Percentiles rank a stretch among this genome's conserved stretches.
phyloP scores from a whole-genome alignment of 1,140 invertebrate genomes.

The Ladona fulva region DNA sequence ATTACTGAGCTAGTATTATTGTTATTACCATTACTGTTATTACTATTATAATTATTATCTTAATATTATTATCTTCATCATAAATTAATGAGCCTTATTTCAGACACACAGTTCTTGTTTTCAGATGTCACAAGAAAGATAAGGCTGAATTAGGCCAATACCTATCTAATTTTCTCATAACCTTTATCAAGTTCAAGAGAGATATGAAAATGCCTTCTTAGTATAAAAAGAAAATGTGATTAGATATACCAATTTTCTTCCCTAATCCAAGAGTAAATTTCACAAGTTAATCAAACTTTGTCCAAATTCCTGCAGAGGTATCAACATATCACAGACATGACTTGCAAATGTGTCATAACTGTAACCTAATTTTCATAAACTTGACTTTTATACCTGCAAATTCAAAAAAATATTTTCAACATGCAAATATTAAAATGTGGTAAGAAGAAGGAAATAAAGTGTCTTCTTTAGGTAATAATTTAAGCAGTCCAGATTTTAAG shows the following conservation, averaged over 20 bases:
- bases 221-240: slow-evolving; percentile 8
- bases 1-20: slow-evolving; percentile 11
- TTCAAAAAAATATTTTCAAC: not conserved
- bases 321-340: slow-evolving; percentile 15
- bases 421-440: not conserved
- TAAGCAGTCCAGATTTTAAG: slow-evolving; percentile 1
- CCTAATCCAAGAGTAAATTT: not conserved
- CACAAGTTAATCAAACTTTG: not conserved
- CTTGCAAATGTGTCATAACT: slow-evolving; percentile 9
- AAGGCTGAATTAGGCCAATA: not conserved
- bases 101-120: not conserved
- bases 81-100: not conserved
- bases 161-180: not conserved
- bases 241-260: not conserved
- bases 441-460: not conserved
- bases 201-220: not conserved
- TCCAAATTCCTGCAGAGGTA: slow-evolving; percentile 9
- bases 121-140: not conserved
- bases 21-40: not conserved
- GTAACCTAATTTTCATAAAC: not conserved
- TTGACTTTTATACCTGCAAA: not conserved
- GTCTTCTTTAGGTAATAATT: not conserved
- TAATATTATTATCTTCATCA: slow-evolving; percentile 1
- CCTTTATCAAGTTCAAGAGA: not conserved
- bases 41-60: slow-evolving; percentile 12